These are phyloP conservation scores for Antheraea yamamai DNA, from an alignment of 2,888 invertebrate species.

Conservation along the genomic window DNA sequence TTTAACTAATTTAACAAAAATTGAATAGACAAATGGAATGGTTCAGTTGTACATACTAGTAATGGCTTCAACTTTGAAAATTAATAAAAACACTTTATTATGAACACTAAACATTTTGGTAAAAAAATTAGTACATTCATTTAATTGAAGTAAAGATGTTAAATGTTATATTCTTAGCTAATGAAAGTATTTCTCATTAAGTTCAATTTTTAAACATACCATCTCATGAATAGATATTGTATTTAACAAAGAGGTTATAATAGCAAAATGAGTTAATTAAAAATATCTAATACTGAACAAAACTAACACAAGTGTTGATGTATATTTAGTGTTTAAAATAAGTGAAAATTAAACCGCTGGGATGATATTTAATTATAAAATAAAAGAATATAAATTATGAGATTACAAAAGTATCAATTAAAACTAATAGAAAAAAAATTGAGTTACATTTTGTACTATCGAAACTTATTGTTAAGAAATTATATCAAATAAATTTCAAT, in stretches of 20 bases:
- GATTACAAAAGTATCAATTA: slow-evolving; percentile 56
- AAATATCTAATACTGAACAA: slow-evolving; percentile 17
- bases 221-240: too few species aligned
- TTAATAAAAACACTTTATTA: slow-evolving; percentile 27
- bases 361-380: slow-evolving; percentile 34
- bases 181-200: not conserved
- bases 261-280: slow-evolving; percentile 17
- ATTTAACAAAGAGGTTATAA: not conserved
- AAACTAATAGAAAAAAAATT: slow-evolving; percentile 26
- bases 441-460: slow-evolving; percentile 23
- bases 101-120: slow-evolving; percentile 68
- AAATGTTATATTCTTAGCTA: not conserved
- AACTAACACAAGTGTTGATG: slow-evolving; percentile 7
- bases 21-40: slow-evolving; percentile 55
- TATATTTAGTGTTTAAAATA: not conserved
- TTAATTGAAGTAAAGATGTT: not conserved
- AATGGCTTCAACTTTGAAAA: slow-evolving; percentile 34
- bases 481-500: not conserved
- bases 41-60: slow-evolving; percentile 46
- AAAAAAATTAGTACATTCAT: slow-evolving; percentile 39
- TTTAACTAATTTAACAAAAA: slow-evolving; percentile 42
- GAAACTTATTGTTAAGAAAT: slow-evolving; percentile 20
- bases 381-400: slow-evolving; percentile 57
- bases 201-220: not conserved
- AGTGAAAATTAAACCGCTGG: slow-evolving; percentile 47